Evolutionary conservation across 2,797 vertebrate species (phyloP).

Genomic region (Eupleurogrammus muticus): DNA sequence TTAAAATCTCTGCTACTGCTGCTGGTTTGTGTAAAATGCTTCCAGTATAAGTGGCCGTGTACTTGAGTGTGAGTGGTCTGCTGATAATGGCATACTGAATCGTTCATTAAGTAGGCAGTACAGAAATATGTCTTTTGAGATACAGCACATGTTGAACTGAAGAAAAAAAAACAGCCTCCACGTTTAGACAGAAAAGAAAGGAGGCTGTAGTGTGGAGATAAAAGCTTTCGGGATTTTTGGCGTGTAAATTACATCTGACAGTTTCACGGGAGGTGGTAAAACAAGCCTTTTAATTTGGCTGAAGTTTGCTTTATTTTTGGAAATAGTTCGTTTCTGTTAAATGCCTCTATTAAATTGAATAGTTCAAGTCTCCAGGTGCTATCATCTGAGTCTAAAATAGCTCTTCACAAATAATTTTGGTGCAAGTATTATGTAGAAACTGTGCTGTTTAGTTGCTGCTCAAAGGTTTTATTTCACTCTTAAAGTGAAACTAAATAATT

Average conservation of each 20-base stretch:
- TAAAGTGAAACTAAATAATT: conserved; percentile 45
- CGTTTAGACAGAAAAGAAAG: conserved; percentile 15
- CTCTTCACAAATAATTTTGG: conserved; percentile 25
- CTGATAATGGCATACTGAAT: too few species aligned
- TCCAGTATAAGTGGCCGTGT: too few species aligned
- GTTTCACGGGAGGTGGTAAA: conserved; percentile 8
- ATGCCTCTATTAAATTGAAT: conserved; percentile 18
- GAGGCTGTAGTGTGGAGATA: neutral
- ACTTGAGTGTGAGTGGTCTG: too few species aligned
- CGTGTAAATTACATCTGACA: conserved; percentile 10
- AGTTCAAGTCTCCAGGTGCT: conserved; percentile 2
- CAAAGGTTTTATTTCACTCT: conserved; percentile 6
- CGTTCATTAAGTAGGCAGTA: too few species aligned
- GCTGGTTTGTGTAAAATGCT: too few species aligned
- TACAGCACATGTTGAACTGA: neutral
- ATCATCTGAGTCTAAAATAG: conserved; percentile 1
- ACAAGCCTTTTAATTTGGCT: neutral
- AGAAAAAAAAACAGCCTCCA: neutral
- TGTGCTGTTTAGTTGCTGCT: conserved; percentile 17
- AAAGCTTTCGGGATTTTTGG: neutral
- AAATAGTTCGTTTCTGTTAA: conserved; percentile 1
- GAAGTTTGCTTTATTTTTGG: conserved; percentile 6
- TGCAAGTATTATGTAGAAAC: conserved; percentile 8
- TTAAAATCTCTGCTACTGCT: too few species aligned
- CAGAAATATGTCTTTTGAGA: too few species aligned